Base-by-base conservation (phyloP, 2,113 vertebrate species). In the Falcunculus frontatus region DNA sequence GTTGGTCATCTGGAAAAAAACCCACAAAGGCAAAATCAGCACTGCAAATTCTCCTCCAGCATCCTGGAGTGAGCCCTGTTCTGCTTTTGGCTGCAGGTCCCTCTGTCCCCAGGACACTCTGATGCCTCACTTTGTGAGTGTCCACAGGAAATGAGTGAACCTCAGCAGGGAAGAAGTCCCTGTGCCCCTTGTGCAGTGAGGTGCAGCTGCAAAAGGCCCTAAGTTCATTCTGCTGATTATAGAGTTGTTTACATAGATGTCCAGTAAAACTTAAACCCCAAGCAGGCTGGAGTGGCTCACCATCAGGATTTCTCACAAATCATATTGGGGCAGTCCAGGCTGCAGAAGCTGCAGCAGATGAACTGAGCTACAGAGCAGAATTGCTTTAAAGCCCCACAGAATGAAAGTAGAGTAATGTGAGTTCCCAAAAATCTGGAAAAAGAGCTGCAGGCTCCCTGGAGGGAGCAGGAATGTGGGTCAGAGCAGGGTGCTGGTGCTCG, bases 401-500 rank as follows among this genome's bases (percentile, higher is more conserved):
- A 33, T n/a, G 56, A 59, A 74, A 7, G 22, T 2, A n/a, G 60
- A 83, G 29, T 16, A n/a, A 8, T 18, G 7, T 7, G 22, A 41
- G 68, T 57, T 50, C 64, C 52, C 74, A 11, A n/a, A 55, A 27
- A 20, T 26, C 68, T n/a, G 64, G 14, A 37, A 27, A 26, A 63
- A 8, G 4, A 33, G 4, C 33, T 41, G 53, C 49, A 73, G 64
- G 4, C 32, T 59, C 35, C 52, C 32, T 33, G 44, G 32, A 39
- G 30, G 22, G 59, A 63, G 55, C 47, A 35, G 13, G 10, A 16
- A 7, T 2, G 8, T 10, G 47, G 18, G 25, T 11, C 9, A 27
- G 35, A 41, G 52, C 33, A 19, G 5, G 35, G 2, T 55, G 4
- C 19, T 13, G 6, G 18, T n/a, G 44, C 65, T n/a, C 3, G 0